Conservation (phyloP, 2,888 invertebrate genomes). For the Calameuta idolon region DNA sequence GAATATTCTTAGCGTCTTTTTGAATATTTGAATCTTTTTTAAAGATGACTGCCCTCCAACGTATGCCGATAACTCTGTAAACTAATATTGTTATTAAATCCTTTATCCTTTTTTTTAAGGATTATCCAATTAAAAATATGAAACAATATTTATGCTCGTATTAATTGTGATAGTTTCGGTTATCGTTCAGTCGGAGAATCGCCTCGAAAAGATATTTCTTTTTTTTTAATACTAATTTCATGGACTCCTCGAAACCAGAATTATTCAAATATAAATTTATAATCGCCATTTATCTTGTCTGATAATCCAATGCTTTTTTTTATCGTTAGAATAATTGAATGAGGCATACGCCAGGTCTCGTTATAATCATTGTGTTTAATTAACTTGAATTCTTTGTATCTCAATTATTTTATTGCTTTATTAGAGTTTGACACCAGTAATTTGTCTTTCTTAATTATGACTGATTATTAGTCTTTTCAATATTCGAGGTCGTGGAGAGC, state of each 20-base stretch:
- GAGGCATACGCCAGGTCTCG: too few species aligned
- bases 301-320: neutral
- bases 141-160: neutral
- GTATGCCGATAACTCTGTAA: neutral
- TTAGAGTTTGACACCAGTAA: too few species aligned
- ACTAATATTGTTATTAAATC: neutral
- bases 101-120: neutral
- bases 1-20: neutral
- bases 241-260: too few species aligned
- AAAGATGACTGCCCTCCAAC: neutral
- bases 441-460: too few species aligned
- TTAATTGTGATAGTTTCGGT: neutral
- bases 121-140: neutral
- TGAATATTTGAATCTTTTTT: neutral
- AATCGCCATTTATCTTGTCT: neutral
- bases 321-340: too few species aligned
- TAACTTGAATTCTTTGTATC: too few species aligned
- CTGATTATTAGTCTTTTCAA: too few species aligned
- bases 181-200: neutral
- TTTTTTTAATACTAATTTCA: too few species aligned
- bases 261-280: neutral
- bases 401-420: too few species aligned
- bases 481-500: too few species aligned
- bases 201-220: too few species aligned
- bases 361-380: too few species aligned